Evolutionary conservation across 2,113 vertebrate genomes (phyloP).

Genomic region (Myrmecobius fasciatus): DNA sequence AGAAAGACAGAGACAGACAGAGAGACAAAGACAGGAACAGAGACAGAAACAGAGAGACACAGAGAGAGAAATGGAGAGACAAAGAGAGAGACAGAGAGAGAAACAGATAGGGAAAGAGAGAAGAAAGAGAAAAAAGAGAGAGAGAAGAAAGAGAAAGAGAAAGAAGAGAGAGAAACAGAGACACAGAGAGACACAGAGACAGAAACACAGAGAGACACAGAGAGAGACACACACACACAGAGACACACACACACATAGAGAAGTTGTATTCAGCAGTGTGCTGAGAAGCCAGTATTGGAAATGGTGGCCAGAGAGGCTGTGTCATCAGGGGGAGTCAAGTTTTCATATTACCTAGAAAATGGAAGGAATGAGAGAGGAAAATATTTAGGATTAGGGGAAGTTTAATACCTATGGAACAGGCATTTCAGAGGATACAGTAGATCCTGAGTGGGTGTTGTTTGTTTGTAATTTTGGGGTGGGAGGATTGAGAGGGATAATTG

Average conservation of each 20-base stretch:
- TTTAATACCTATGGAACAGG: neutral
- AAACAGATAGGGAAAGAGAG: neutral
- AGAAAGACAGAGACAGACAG: neutral
- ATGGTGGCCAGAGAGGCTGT: neutral
- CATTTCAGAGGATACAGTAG: neutral
- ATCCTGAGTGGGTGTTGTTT: neutral
- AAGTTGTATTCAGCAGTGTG: neutral
- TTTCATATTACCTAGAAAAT: neutral
- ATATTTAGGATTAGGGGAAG: neutral
- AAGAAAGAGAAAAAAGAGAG: too few species aligned
- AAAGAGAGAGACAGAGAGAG: neutral
- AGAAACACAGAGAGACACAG: too few species aligned
- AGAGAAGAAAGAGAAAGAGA: too few species aligned
- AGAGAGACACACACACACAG: neutral
- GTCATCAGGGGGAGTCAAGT: neutral
- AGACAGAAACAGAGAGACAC: too few species aligned
- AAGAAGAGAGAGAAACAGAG: too few species aligned
- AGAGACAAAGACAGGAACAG: neutral
- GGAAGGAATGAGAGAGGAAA: neutral
- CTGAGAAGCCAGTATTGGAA: neutral
- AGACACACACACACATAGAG: neutral
- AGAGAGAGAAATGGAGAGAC: too few species aligned
- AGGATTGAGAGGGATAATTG: neutral
- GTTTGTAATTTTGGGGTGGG: neutral
- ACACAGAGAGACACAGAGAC: rapidly evolving